Conservation (phyloP, 1,140 invertebrate genomes). For the Stegodyphus dumicola region DNA sequence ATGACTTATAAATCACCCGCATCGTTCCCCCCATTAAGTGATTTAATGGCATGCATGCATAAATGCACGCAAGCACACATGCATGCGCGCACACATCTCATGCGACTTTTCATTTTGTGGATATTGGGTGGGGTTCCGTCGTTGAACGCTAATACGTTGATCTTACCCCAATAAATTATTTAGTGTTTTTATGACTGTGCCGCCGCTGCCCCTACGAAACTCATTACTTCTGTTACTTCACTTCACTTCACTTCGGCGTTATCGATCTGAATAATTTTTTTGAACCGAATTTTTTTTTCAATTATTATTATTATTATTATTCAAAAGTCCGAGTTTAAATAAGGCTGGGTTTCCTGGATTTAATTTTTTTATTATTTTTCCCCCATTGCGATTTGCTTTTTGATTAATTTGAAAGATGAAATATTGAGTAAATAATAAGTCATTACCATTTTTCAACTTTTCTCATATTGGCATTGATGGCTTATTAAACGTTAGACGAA, state of each 20-base stretch:
- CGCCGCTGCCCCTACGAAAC: slow-evolving; percentile 15
- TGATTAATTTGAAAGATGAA: slow-evolving; percentile 61
- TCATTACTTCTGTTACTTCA: slow-evolving; percentile 60
- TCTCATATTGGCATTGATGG: slow-evolving; percentile 56
- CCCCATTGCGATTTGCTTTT: slow-evolving; percentile 5
- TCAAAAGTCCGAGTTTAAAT: slow-evolving; percentile 39
- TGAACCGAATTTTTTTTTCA: slow-evolving; percentile 14
- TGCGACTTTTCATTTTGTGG: slow-evolving; percentile 56
- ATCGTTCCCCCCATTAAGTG: slow-evolving; percentile 53
- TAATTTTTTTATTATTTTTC: slow-evolving; percentile 19
- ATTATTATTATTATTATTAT: slow-evolving; percentile 56
- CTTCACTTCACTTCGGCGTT: slow-evolving; percentile 48
- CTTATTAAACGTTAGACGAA: slow-evolving; percentile 53
- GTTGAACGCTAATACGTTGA: slow-evolving; percentile 17
- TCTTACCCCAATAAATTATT: slow-evolving; percentile 60
- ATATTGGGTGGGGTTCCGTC: slow-evolving; percentile 37
- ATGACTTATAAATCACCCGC: slow-evolving; percentile 60
- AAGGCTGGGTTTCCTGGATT: slow-evolving; percentile 10
- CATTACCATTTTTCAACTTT: slow-evolving; percentile 57
- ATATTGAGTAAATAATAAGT: slow-evolving; percentile 61
- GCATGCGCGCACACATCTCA: slow-evolving; percentile 19
- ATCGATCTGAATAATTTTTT: slow-evolving; percentile 44
- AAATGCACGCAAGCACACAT: slow-evolving; percentile 38
- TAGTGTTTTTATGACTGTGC: slow-evolving; percentile 59
- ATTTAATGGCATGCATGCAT: slow-evolving; percentile 60